Evolutionary conservation across 2,888 invertebrate genomes (phyloP).

Genomic region (Bedellia somnulentella): DNA sequence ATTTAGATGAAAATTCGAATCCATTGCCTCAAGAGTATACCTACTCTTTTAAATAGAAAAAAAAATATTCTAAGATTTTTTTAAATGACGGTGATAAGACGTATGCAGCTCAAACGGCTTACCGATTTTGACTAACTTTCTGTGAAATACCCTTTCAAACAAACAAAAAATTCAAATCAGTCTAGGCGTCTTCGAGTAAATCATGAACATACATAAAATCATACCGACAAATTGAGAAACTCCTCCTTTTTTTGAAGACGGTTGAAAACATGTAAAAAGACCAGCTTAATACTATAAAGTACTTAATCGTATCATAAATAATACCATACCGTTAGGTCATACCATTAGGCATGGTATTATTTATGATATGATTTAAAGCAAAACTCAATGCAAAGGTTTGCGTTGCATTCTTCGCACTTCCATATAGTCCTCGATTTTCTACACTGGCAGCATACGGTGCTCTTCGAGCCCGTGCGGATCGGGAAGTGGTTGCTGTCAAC

Average conservation of each 20-base stretch:
- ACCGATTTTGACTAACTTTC: no score
- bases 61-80: not conserved
- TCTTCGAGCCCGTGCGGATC: not conserved
- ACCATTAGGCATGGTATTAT: no score
- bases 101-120: no score
- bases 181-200: no score
- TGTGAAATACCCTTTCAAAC: not conserved
- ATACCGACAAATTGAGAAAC: no score
- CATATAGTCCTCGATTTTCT: not conserved
- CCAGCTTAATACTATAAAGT: not conserved
- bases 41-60: not conserved
- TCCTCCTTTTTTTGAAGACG: no score
- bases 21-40: not conserved
- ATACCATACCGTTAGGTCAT: not conserved
- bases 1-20: no score
- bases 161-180: no score
- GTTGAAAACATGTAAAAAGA: not conserved
- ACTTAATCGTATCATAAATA: not conserved
- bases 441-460: not conserved
- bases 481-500: not conserved
- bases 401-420: conserved; percentile 2
- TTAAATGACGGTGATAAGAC: no score
- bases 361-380: conserved; percentile 2
- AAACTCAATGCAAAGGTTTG: not conserved
- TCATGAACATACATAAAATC: no score